Conservation (phyloP, 1,140 invertebrate species). For the Pararge aegeria region DNA sequence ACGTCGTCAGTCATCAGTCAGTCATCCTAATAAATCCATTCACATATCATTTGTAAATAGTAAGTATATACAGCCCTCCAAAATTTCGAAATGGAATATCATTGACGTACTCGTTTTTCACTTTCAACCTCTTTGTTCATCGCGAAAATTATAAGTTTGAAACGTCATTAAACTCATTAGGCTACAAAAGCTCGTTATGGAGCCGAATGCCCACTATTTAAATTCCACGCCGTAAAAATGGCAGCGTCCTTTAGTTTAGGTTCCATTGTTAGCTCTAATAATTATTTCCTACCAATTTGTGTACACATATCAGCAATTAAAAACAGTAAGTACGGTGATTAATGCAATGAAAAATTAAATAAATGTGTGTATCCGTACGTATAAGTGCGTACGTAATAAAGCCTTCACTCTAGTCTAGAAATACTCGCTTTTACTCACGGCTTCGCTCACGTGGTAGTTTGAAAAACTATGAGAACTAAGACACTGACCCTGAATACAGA, state of each 20-base stretch:
- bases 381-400: no score
- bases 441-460: no score
- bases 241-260: constrained; percentile 44
- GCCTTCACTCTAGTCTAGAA: no score
- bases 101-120: background rate
- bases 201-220: constrained; percentile 52
- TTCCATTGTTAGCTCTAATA: constrained; percentile 57
- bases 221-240: constrained; percentile 43
- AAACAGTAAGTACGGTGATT: constrained; percentile 15
- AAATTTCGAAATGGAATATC: background rate
- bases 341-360: no score
- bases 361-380: no score
- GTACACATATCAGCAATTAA: constrained; percentile 2
- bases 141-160: constrained; percentile 4
- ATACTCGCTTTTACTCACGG: no score
- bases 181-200: constrained; percentile 57
- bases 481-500: no score
- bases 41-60: no score
- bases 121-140: background rate
- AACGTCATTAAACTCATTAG: constrained; percentile 45
- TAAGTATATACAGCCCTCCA: background rate
- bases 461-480: no score
- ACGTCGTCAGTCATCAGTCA: no score
- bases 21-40: no score
- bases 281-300: constrained; percentile 29